These are phyloP conservation scores for Dryoscopus gambensis DNA, from an alignment of 2,113 vertebrate genomes.

Conservation along the genomic window DNA sequence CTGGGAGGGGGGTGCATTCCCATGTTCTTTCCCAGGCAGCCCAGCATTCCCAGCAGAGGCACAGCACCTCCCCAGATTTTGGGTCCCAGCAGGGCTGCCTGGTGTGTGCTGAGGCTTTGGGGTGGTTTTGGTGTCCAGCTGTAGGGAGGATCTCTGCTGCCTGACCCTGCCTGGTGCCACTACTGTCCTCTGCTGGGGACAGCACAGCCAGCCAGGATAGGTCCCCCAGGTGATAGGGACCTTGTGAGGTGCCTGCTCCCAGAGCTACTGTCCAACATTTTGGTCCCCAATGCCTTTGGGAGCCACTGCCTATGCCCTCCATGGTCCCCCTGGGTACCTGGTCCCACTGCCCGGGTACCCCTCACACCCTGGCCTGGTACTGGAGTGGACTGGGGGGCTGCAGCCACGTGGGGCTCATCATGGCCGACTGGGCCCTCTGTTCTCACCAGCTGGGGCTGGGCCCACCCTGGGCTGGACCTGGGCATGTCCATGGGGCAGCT, in stretches of 20 bases:
- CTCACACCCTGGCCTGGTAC: background rate
- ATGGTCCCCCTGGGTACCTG: background rate
- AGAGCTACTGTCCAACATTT: background rate
- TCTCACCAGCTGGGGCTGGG: background rate
- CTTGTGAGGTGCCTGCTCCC: background rate
- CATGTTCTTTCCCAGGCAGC: background rate
- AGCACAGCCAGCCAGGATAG: accelerated
- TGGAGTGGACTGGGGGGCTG: background rate
- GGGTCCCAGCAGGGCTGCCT: background rate
- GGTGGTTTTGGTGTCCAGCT: background rate
- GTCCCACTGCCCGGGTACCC: background rate
- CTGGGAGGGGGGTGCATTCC: accelerated
- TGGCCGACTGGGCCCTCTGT: accelerated
- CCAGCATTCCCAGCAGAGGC: background rate
- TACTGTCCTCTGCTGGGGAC: background rate
- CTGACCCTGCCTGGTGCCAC: background rate
- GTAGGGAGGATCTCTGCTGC: background rate
- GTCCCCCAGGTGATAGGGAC: background rate
- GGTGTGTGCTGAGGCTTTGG: background rate
- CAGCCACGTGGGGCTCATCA: background rate
- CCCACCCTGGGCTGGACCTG: background rate
- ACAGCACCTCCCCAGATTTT: accelerated
- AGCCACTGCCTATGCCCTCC: background rate
- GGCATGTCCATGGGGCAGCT: accelerated
- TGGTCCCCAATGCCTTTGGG: background rate